Evolutionary conservation across 2,113 vertebrate genomes (phyloP).

Genomic region (Struthidea cinerea): DNA sequence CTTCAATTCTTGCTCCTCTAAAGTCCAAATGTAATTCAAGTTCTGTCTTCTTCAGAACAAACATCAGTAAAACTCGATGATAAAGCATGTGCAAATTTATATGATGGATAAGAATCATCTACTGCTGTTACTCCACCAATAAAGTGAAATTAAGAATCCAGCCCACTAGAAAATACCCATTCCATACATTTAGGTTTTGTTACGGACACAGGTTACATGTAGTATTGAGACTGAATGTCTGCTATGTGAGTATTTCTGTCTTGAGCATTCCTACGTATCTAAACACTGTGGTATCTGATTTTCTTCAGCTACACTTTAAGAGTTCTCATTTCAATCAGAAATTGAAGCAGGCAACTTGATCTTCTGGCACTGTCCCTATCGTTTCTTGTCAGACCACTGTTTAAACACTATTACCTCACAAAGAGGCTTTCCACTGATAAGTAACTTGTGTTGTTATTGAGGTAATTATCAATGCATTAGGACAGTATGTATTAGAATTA

Average conservation of each 20-base stretch:
- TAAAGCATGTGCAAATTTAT: not conserved
- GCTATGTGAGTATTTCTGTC: not conserved
- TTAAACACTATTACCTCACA: conserved; percentile 4
- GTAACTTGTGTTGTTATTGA: not conserved
- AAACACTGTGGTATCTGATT: not conserved
- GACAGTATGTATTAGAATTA: not conserved
- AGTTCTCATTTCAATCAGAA: conserved; percentile 27
- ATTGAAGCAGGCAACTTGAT: conserved; percentile 15
- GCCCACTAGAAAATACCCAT: not conserved
- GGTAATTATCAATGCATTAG: not conserved
- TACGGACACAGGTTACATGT: not conserved
- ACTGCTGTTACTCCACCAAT: not conserved
- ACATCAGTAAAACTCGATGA: not conserved
- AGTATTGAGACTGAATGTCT: not conserved
- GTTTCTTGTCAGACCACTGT: not conserved
- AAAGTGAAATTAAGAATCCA: not conserved
- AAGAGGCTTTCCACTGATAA: not conserved
- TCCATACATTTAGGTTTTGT: not conserved
- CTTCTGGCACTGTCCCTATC: conserved; percentile 22
- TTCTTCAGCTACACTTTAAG: not conserved
- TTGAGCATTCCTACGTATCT: not conserved
- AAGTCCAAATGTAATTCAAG: not conserved
- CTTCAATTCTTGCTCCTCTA: not conserved
- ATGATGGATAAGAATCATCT: not conserved
- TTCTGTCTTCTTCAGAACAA: not conserved